Evolutionary conservation across 2,113 vertebrate species (phyloP).

Genomic region (Pterocles orientalis): DNA sequence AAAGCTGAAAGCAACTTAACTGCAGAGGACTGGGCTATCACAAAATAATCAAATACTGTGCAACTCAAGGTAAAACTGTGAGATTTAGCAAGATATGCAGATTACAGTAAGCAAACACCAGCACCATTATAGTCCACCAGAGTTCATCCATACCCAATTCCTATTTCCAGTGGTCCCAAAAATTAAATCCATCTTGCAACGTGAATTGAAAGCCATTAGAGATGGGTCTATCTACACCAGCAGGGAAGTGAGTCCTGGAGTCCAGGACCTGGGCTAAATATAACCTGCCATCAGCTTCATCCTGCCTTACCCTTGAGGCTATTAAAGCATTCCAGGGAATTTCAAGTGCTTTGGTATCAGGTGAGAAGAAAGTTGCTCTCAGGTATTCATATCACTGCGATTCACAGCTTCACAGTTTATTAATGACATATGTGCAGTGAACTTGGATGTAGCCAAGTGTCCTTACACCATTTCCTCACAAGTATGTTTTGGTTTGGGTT

Average conservation of each 20-base stretch:
- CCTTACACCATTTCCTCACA: background rate
- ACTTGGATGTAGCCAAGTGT: background rate
- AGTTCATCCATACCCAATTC: background rate
- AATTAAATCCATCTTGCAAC: background rate
- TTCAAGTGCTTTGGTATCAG: background rate
- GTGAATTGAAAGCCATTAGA: background rate
- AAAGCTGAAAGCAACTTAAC: background rate
- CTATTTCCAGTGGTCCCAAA: background rate
- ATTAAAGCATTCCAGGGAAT: background rate
- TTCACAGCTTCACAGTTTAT: background rate
- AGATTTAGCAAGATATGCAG: background rate
- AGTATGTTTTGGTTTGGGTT: background rate
- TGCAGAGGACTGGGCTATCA: background rate
- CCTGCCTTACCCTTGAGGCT: background rate
- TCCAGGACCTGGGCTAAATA: slow-evolving; percentile 1
- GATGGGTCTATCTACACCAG: background rate
- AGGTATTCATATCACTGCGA: background rate
- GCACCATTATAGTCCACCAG: background rate
- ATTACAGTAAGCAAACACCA: rapidly evolving
- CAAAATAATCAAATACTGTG: background rate
- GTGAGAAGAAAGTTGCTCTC: background rate
- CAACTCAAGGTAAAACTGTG: background rate
- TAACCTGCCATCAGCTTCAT: background rate
- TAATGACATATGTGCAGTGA: background rate
- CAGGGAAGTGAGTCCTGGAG: background rate